A percentile compares a stretch with the other conserved stretches of the same genome.
phyloP scores from a whole-genome alignment of 1,140 invertebrate genomes.

The Acyrthosiphon pisum region DNA sequence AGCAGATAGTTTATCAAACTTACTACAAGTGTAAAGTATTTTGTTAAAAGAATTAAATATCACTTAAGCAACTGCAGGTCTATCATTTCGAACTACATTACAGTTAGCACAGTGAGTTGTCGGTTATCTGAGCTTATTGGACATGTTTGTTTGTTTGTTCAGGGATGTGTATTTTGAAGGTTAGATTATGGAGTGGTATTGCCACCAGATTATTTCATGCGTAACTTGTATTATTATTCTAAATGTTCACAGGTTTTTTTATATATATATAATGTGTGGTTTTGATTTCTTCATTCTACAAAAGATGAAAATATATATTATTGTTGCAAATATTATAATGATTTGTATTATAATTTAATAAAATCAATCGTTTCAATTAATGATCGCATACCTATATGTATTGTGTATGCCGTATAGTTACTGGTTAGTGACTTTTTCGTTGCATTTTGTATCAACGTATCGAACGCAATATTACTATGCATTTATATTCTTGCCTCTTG shows the following conservation, averaged over 20 bases:
- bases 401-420: not conserved
- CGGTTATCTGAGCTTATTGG: not conserved
- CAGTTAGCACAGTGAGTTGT: not conserved
- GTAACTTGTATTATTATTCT: not conserved
- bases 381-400: not conserved
- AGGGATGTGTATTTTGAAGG: not conserved
- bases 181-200: not conserved
- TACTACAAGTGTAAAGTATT: slow-evolving; percentile 20
- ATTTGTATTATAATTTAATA: not conserved
- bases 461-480: too few species aligned
- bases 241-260: not conserved
- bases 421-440: not conserved
- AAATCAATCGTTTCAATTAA: not conserved
- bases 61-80: not conserved
- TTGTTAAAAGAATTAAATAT: slow-evolving; percentile 2
- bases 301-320: not conserved
- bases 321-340: not conserved
- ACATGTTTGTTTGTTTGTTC: not conserved
- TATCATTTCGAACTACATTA: not conserved
- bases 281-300: not conserved
- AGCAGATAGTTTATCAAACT: not conserved
- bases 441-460: not conserved
- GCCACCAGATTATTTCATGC: not conserved
- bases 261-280: not conserved
- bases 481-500: not conserved